Evolutionary conservation across 2,888 invertebrate genomes (phyloP), one percentile per base, ranked within the genome.

Genomic region (Pheosia gnoma): DNA sequence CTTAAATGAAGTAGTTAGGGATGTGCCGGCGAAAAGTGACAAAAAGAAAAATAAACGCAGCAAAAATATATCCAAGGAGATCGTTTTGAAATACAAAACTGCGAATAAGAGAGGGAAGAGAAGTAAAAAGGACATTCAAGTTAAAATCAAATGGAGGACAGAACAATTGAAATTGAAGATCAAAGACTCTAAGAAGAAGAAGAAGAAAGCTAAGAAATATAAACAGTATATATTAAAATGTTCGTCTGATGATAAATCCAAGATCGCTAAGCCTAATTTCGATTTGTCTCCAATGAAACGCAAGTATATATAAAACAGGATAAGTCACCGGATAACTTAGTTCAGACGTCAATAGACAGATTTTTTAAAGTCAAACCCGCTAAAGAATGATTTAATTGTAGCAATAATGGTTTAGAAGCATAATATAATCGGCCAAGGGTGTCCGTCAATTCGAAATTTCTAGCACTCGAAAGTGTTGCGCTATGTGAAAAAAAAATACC

Each of bases 191-290:
- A 78, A 71, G 6, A 61, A 5, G 45, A 72, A 65, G 53, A 73
- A 72, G 0, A 70, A 58, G 25, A 68, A 67, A 52, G 45, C 57
- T 0, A 58, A 73, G 25, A 61, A 61, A 3, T 74, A 82, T 0
- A 88, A 83, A 52, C 91, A 91, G 61, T 90, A 87, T 36, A 66
- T 91, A 0, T 67, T 92, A 1, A 82, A 88, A n/a, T 89, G 81
- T 66, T 72, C 79, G 0, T 63, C 77, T 0, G 72, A 82, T 8
- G 62, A 62, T 0, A 56, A 65, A 0, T 61, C 76, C 0, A 71
- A 68, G 0, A 70, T 90, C 36, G 74, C 67, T 0, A 85, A 82
- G 49, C 87, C 89, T 0, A 79, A 78, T 0, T 62, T 60, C 0
- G 83, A 85, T 4, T 61, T 87, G 0, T 74, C 78, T 0, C 85